These are phyloP conservation scores for Elysia chlorotica DNA, from an alignment of 1,140 invertebrate species.

Conservation along the genomic window DNA sequence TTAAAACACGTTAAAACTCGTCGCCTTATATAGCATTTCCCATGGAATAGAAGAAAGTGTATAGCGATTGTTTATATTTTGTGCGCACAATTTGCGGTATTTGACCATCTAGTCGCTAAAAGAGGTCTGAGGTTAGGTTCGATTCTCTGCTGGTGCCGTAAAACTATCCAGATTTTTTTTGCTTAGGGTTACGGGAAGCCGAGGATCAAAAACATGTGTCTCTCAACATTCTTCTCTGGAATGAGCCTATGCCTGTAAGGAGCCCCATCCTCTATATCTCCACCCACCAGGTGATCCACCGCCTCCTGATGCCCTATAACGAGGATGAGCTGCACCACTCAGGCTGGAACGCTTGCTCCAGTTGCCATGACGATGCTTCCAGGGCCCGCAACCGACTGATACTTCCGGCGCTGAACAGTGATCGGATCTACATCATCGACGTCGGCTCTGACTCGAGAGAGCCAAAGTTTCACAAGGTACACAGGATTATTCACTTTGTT, in stretches of 20 bases:
- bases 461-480: constrained; percentile 73
- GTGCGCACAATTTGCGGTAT: too few relatives aligned
- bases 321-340: constrained; percentile 93
- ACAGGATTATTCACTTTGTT: too few relatives aligned
- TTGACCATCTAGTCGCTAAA: neutral
- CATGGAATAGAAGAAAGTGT: too few relatives aligned
- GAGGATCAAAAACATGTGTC: neutral
- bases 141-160: neutral
- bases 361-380: constrained; percentile 74
- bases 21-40: too few relatives aligned
- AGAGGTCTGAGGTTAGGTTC: neutral
- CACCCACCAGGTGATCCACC: constrained; percentile 79
- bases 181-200: neutral
- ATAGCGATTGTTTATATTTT: too few relatives aligned
- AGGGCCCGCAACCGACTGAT: constrained; percentile 79
- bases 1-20: neutral
- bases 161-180: neutral
- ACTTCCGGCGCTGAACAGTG: constrained; percentile 80
- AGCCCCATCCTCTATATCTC: neutral
- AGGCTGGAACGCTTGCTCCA: constrained; percentile 96
- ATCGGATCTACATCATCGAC: constrained; percentile 87
- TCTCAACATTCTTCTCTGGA: neutral
- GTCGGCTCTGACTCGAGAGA: constrained; percentile 72
- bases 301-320: constrained; percentile 75
- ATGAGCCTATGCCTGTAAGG: neutral